Base-by-base conservation (phyloP, 1,140 invertebrate species). In the Bombus cullumanus region DNA sequence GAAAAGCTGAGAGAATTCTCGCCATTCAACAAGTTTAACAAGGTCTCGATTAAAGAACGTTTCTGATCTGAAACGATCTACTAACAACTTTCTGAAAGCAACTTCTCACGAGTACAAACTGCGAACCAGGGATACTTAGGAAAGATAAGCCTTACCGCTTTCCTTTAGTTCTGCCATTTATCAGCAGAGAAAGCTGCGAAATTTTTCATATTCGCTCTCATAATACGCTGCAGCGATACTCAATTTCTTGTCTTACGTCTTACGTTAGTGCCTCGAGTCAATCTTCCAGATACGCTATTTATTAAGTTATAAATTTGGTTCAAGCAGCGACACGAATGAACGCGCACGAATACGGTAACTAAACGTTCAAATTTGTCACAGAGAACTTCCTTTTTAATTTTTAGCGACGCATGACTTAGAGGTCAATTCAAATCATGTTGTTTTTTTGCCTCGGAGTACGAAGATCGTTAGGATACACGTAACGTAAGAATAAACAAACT, bases 61-160 rank as follows among this genome's bases (percentile, higher is more conserved):
- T 31, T 18, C 73, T 28, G 47, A 74, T 53, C 73, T 34, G 73
- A 74, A 53, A 74, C 47, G 73, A 74, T 74, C 72, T 43, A 47
- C 71, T 43, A 73, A 73, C 71, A 74, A 74, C n/a, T 74, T 74
- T 53, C 73, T 53, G 43, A 34, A 74, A 74, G 43, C 73, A 53
- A 53, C 41, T 74, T 74, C n/a, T 22, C 28, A 25, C 34, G 41
- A 6, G 39, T 66, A 39, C n/a, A 22, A 69, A 53, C n/a, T 39
- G 22, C 39, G 53, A 34, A 71, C 34, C 37, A 39, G 68, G 41
- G 47, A 53, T 75, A 47, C 66, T 83, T 66, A 66, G 18, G 25
- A 31, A 57, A 75, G 41, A 53, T 53, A 53, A 53, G n/a, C 59
- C 43, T 66, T 83, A 66, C 64, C 81, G 9, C 13, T n/a, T 77